Conservation (phyloP, 2,888 invertebrate genomes). For the Mythimna vitellina region DNA sequence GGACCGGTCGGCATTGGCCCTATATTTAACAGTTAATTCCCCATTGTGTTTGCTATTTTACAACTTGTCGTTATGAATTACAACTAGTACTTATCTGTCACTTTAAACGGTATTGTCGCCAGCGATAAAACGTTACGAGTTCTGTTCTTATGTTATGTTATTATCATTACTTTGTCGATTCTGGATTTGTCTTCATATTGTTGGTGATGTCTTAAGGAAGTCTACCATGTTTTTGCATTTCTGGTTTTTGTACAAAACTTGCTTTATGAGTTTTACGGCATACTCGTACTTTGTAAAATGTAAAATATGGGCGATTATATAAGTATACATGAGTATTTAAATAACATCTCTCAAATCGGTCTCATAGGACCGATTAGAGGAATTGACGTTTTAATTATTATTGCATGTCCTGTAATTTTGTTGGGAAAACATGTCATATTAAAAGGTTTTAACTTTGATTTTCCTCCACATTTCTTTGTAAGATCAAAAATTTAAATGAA, state of each 20-base stretch:
- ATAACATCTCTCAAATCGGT: neutral
- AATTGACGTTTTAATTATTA: no score
- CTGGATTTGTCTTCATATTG: slow-evolving; percentile 40
- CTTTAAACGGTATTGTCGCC: slow-evolving; percentile 67
- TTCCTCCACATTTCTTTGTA: neutral
- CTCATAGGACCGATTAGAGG: neutral
- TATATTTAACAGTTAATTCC: slow-evolving; percentile 73
- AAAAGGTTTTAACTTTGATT: neutral
- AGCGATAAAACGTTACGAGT: slow-evolving; percentile 68
- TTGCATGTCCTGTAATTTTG: neutral
- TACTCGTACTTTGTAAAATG: neutral
- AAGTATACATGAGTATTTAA: neutral
- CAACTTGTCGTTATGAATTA: slow-evolving; percentile 78
- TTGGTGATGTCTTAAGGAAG: neutral
- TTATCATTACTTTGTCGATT: slow-evolving; percentile 55
- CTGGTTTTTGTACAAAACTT: neutral
- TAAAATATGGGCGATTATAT: neutral
- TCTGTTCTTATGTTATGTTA: slow-evolving; percentile 61
- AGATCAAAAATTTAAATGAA: slow-evolving; percentile 40
- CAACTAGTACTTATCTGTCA: slow-evolving; percentile 75
- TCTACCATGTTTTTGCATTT: neutral
- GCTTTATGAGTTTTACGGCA: neutral
- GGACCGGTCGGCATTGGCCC: slow-evolving; percentile 71
- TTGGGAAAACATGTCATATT: neutral
- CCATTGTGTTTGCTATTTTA: slow-evolving; percentile 76